These are phyloP conservation scores for Heteromyza rotundicornis DNA, from an alignment of 2,888 invertebrate genomes.

Conservation along the genomic window DNA sequence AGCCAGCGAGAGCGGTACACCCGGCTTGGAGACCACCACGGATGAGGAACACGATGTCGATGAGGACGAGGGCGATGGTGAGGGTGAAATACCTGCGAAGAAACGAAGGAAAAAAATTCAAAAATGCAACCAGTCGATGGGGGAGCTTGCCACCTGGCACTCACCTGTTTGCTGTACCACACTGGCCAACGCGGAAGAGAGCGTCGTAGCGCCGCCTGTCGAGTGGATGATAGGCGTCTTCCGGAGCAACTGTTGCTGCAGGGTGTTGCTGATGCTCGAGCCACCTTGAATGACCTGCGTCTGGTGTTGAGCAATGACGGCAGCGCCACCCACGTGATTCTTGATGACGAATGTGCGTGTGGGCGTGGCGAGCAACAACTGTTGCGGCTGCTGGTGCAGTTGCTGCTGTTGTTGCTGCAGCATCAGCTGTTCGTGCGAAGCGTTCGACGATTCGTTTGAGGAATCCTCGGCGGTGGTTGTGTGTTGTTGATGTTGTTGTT, in stretches of 20 bases:
- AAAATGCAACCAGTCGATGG: neutral
- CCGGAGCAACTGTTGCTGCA: conserved; percentile 52
- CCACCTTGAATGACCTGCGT: conserved; percentile 41
- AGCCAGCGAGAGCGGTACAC: conserved; percentile 52
- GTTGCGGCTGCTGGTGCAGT: conserved; percentile 30
- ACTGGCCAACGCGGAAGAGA: conserved; percentile 49
- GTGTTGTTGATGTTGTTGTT: conserved; percentile 33
- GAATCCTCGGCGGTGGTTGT: conserved; percentile 59
- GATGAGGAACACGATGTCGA: conserved; percentile 56
- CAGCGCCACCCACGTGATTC: conserved; percentile 47
- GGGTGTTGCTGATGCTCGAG: conserved; percentile 27
- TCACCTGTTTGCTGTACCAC: conserved; percentile 55
- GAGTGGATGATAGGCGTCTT: conserved; percentile 57
- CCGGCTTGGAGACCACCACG: conserved; percentile 52
- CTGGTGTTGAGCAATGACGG: conserved; percentile 30
- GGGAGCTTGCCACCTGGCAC: conserved; percentile 15
- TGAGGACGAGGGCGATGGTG: conserved; percentile 52
- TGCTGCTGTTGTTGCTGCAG: conserved; percentile 23
- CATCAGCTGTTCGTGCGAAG: conserved; percentile 24
- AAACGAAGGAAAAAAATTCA: neutral
- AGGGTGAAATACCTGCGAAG: conserved; percentile 48
- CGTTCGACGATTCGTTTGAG: conserved; percentile 55
- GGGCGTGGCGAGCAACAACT: conserved; percentile 43
- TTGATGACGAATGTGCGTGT: conserved; percentile 58
- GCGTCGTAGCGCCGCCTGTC: conserved; percentile 42